Conservation (phyloP, 2,888 invertebrate species). For the Pherbina coryleti region DNA sequence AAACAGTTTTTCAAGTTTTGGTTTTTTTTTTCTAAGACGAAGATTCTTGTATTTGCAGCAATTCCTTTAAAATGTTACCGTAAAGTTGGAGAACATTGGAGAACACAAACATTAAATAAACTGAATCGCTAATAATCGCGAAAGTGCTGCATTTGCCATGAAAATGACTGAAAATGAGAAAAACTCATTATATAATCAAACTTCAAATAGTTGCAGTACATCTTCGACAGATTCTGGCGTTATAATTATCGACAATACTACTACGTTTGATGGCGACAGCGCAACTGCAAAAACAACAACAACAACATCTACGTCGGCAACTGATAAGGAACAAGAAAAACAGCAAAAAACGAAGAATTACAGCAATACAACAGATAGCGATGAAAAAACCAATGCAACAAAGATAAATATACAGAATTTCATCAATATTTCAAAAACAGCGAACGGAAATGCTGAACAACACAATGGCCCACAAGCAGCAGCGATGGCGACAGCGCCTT, state of each 20-base stretch:
- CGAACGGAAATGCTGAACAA: conserved; percentile 3
- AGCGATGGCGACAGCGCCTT: conserved; percentile 30
- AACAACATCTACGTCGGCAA: conserved; percentile 3
- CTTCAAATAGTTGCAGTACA: conserved; percentile 54
- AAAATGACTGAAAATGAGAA: conserved; percentile 52
- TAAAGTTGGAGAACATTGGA: too few species aligned
- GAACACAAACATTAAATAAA: too few species aligned
- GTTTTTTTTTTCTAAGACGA: too few species aligned
- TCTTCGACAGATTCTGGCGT: conserved; percentile 67
- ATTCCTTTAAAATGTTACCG: too few species aligned
- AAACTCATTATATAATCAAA: conserved; percentile 41
- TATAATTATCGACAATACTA: conserved; percentile 58
- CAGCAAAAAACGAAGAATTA: conserved; percentile 20
- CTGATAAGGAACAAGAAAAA: conserved; percentile 30
- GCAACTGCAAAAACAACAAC: conserved; percentile 24
- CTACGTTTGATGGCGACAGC: conserved; percentile 44
- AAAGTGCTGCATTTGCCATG: neutral
- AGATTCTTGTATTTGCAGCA: too few species aligned
- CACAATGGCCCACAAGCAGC: conserved; percentile 3
- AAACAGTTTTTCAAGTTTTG: too few species aligned
- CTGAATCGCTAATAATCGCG: too few species aligned
- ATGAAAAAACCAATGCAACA: conserved; percentile 21
- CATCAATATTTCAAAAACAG: conserved; percentile 45
- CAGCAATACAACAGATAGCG: conserved; percentile 9
- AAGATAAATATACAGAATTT: conserved; percentile 47